Base-by-base conservation (phyloP, 1,140 invertebrate species). In the Nasonia vitripennis region DNA sequence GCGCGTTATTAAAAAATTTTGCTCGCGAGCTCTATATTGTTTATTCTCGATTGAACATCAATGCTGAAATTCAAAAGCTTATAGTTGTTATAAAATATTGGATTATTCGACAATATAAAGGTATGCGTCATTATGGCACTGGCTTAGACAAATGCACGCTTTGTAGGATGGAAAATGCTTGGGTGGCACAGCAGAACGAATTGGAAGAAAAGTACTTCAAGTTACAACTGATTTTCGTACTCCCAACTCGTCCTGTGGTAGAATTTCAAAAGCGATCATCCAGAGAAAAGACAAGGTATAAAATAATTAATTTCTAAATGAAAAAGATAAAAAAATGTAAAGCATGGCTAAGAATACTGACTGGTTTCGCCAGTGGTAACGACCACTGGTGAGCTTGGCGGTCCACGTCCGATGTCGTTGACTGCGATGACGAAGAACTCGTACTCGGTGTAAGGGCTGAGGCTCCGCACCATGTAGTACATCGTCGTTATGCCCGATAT, bases 321-420 rank as follows among this genome's bases (percentile, higher is more conserved):
- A 62, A 17, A 17, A 62, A 20, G n/a, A 20, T 5, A 5, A 5
- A 17, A 55, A 55, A 17, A 55, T 14, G 51, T 3, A 5, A 62
- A n/a, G 20, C 17, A 62, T 20, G 1, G 14, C 17, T 17, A 51
- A 75, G 62, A 88, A 88, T 92, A 95, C 95, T 95, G 95, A 99
- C 98, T 98, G 95, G 98, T 97, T 96, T 99, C 98, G 90, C 98
- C 98, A 74, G 98, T 99, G 82, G 98, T 99, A 88, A 98, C 96
- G 88, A 97, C 95, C 23, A 97, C 96, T 0, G 98, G 96, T 34
- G 95, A 94, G 88, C 98, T 98, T 1, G 97, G 96, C 51, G 96
- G 95, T 80, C 98, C 98, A 87, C 98, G 95, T 62, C 98, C 99
- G 88, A 98, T 97, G 90, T 96, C 96, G 94, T 99, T 99, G 23